Conservation (phyloP, 2,797 vertebrate genomes). For the Gallirallus australis region DNA sequence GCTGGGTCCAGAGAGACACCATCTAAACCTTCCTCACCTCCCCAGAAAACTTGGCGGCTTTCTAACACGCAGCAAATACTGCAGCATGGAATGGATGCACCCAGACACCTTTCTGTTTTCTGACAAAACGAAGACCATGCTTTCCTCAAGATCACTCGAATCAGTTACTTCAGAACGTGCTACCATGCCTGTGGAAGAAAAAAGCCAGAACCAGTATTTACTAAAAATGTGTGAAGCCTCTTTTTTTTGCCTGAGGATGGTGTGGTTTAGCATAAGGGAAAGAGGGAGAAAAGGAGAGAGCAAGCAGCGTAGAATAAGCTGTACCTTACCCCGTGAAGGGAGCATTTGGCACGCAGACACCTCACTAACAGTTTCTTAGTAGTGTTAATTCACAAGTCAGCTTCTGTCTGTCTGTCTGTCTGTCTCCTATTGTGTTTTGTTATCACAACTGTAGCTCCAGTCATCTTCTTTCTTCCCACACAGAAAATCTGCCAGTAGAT, state of each 20-base stretch:
- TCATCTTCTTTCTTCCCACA: background rate
- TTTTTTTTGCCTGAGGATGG: background rate
- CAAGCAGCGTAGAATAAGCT: background rate
- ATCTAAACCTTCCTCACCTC: background rate
- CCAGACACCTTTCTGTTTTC: background rate
- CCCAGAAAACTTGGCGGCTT: background rate
- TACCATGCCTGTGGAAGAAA: background rate
- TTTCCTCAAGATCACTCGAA: background rate
- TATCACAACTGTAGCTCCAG: background rate
- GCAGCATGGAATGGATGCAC: background rate
- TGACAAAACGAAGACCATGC: background rate
- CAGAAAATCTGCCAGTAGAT: background rate
- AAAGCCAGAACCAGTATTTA: background rate
- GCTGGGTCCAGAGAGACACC: background rate
- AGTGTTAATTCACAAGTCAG: background rate
- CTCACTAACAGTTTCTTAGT: background rate
- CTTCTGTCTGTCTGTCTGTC: background rate
- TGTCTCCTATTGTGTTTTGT: background rate
- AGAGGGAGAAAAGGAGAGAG: background rate
- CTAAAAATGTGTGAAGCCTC: background rate
- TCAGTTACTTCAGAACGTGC: background rate
- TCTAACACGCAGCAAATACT: background rate
- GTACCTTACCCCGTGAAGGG: background rate
- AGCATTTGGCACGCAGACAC: background rate
- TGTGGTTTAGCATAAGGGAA: background rate